Conservation (phyloP, 92 coral and sea anemone genomes). For the Umimayanthus chanpuru region DNA sequence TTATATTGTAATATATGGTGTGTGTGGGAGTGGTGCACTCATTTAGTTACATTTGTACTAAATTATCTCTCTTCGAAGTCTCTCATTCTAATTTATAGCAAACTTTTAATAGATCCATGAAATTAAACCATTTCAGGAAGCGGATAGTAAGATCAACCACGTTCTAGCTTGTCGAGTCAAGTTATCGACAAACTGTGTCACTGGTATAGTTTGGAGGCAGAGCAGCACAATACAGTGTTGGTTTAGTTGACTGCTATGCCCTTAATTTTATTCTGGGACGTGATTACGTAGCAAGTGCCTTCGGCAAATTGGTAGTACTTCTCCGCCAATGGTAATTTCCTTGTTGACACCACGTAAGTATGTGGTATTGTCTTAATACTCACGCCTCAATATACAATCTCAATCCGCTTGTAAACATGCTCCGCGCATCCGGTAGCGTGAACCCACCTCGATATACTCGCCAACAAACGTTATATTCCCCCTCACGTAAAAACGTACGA, state of each 20-base stretch:
- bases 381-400: neutral
- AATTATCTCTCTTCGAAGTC: too few relatives aligned
- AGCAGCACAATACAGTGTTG: neutral
- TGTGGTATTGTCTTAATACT: neutral
- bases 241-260: neutral
- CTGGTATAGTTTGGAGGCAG: too few relatives aligned
- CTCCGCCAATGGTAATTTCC: slow-evolving; percentile 12
- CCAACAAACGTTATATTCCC: neutral
- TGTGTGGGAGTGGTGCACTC: neutral
- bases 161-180: too few relatives aligned
- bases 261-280: neutral
- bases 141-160: too few relatives aligned
- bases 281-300: slow-evolving; percentile 9
- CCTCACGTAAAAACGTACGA: slow-evolving; percentile 13
- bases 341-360: slow-evolving; percentile 9
- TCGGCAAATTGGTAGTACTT: slow-evolving; percentile 16
- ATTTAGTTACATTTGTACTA: neutral
- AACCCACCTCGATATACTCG: neutral
- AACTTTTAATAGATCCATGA: neutral
- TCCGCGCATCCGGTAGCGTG: slow-evolving; percentile 12
- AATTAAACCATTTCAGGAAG: neutral
- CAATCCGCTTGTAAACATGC: neutral
- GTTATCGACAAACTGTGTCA: too few relatives aligned
- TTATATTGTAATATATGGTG: neutral
- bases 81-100: neutral